Conservation (phyloP, 2,797 vertebrate genomes). For the Pelobates cultripes region DNA sequence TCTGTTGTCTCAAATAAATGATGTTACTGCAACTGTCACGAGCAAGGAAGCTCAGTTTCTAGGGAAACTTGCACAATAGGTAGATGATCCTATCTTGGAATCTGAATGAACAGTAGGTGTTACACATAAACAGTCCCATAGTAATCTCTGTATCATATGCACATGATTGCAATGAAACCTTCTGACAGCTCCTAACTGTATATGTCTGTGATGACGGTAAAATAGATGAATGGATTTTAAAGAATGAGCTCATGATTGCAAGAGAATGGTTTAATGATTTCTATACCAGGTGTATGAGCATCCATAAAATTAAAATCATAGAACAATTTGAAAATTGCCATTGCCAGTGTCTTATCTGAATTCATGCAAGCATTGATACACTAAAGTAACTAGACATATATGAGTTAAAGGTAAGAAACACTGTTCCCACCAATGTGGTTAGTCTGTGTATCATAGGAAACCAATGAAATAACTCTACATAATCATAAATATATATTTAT, state of each 20-base stretch:
- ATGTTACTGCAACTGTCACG: slow-evolving; percentile 42
- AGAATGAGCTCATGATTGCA: slow-evolving; percentile 31
- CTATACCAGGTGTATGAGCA: slow-evolving; percentile 26
- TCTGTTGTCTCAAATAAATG: slow-evolving; percentile 32
- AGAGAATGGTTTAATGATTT: slow-evolving; percentile 25
- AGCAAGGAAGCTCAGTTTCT: slow-evolving; percentile 30
- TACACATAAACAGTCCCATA: slow-evolving; percentile 21
- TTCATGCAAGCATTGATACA: not conserved
- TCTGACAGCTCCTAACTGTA: not conserved
- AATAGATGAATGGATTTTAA: slow-evolving; percentile 22
- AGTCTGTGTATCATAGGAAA: no score
- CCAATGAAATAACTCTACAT: no score
- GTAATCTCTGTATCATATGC: slow-evolving; percentile 33
- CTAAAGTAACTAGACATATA: not conserved
- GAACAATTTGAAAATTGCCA: slow-evolving; percentile 17
- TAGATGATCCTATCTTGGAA: slow-evolving; percentile 21
- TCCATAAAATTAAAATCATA: slow-evolving; percentile 5
- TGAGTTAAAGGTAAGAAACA: no score
- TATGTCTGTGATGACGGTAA: slow-evolving; percentile 24
- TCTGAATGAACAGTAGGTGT: slow-evolving; percentile 30
- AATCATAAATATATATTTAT: no score
- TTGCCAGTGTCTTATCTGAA: not conserved
- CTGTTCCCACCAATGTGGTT: no score
- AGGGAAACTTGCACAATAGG: not conserved
- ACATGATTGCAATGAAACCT: slow-evolving; percentile 36